Percentiles rank a stretch among this genome's conserved stretches.
Evolutionary conservation across 30 jellyfish, hydroid and myxozoan species (phyloP).

Genomic region (Haliclystus octoradiatus): DNA sequence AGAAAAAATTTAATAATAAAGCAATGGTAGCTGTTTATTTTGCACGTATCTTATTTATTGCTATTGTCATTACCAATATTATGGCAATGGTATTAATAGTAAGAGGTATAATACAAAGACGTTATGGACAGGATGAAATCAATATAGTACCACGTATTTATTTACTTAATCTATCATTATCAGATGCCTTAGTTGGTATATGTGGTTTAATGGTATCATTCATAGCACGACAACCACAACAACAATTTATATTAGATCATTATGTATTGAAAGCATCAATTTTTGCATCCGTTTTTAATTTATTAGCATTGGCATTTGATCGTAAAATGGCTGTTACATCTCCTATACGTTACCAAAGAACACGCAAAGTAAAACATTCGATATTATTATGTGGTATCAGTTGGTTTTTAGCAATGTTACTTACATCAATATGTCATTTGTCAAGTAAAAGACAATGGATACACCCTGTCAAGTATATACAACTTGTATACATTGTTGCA

Average conservation of each 20-base stretch:
- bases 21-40: background rate
- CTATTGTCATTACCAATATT: background rate
- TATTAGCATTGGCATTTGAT: constrained; percentile 36
- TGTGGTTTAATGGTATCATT: background rate
- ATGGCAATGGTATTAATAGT: background rate
- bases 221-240: background rate
- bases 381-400: background rate
- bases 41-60: background rate
- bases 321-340: constrained; percentile 16
- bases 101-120: background rate
- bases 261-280: constrained; percentile 18
- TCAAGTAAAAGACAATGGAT: background rate
- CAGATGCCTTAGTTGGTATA: constrained; percentile 44
- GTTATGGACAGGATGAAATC: background rate
- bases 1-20: too few species aligned
- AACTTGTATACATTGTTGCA: constrained; percentile 6
- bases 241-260: too few species aligned
- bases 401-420: constrained; percentile 18
- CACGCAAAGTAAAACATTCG: background rate
- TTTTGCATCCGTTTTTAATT: constrained; percentile 31
- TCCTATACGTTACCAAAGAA: constrained; percentile 22
- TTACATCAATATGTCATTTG: constrained; percentile 6
- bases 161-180: constrained; percentile 29
- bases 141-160: constrained; percentile 7
- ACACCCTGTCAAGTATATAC: constrained; percentile 4